A percentile compares a stretch with the other conserved stretches of the same genome.
Evolutionary conservation across 2,113 vertebrate species (phyloP).

Genomic region (Malurus melanocephalus): DNA sequence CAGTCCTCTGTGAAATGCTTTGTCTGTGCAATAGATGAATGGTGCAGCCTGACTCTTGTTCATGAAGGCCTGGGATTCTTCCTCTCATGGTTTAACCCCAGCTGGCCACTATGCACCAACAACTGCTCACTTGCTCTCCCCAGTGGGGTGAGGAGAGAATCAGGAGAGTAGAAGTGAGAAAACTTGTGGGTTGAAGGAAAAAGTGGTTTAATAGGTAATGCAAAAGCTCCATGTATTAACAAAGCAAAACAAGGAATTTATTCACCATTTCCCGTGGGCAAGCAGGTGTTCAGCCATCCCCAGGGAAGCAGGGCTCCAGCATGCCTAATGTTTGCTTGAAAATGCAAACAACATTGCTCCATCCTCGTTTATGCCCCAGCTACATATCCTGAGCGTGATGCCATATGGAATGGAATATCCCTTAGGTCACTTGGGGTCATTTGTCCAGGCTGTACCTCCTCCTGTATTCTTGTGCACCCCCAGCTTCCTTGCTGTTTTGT

Average conservation of each 20-base stretch:
- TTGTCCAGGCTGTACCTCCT: not conserved
- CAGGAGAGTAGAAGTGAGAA: not conserved
- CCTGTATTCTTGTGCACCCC: not conserved
- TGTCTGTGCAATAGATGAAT: not conserved
- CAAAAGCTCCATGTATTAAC: not conserved
- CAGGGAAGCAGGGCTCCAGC: not conserved
- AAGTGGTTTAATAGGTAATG: not conserved
- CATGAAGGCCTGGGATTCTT: not conserved
- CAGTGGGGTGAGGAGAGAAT: not conserved
- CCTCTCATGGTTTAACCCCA: not conserved
- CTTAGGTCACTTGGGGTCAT: not conserved
- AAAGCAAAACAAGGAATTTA: not conserved
- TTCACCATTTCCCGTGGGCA: not conserved
- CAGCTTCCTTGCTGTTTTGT: not conserved
- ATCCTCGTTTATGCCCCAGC: not conserved
- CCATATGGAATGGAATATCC: not conserved
- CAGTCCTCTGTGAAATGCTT: not conserved
- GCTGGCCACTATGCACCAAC: not conserved
- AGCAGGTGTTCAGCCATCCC: not conserved
- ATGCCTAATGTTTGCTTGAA: not conserved
- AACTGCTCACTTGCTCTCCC: not conserved
- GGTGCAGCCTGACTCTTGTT: not conserved
- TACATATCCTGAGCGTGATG: not conserved
- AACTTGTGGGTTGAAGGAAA: not conserved
- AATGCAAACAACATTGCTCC: not conserved